Evolutionary conservation across 2,113 vertebrate genomes (phyloP), one percentile per base, ranked within the genome.

Genomic region (Poeciliopsis prolifica): DNA sequence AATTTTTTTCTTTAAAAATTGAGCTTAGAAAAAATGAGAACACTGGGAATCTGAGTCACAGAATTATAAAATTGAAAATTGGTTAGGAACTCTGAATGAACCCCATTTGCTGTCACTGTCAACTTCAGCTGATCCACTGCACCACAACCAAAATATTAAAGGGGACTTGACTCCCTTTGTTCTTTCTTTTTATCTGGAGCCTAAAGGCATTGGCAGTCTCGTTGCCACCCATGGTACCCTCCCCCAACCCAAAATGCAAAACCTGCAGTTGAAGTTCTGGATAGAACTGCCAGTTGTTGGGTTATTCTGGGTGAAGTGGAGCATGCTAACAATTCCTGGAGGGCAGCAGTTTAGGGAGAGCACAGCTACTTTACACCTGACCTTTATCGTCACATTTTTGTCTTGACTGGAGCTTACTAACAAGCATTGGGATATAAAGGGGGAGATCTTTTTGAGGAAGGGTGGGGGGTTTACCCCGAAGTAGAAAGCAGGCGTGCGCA

Each of bases 301-400:
- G 71, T 77, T 85, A 83, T 77, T 77, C 61, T 68, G 61, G 72
- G 72, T 83, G 83, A 91, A 89, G 74, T 84, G 79, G 78, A 80
- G 84, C 86, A 40, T 83, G 69, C 82, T 80, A 86, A 82, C 71
- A 78, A 51, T 68, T 89, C 84, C 87, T 87, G 28, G 28, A 83
- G 79, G 82, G 78, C 40, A 79, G 63, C 58, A 60, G 77, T 70
- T n/a, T 6, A 63, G 75, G 51, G 75, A 79, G 33, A 63, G 74
- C 79, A 78, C 60, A 77, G 65, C 81, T 81, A 30, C 75, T 88
- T 75, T 82, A 69, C 83, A 84, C 81, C 89, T 89, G 90, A 91
- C 91, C 87, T 90, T 89, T 88, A 69, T 70, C 30, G 63, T 65
- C 75, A 61, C 65, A 54, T 40, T 72, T 72, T 74, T 62, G 70